Conservation (phyloP, 2,113 vertebrate genomes). For the Oenanthe oenanthe region DNA sequence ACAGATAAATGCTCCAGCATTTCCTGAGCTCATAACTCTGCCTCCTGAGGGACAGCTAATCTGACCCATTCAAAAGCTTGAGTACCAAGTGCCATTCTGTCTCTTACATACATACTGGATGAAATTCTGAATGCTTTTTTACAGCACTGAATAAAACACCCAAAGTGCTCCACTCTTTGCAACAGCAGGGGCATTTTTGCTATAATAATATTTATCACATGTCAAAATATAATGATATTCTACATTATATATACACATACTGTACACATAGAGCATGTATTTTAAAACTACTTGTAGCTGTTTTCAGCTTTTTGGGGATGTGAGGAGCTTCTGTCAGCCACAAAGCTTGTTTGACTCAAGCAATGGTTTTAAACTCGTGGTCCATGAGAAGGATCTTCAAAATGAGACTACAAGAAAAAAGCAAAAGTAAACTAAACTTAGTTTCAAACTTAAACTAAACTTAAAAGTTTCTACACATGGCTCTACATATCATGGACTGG, state of each 20-base stretch:
- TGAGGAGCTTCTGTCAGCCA: background rate
- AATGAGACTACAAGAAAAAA: background rate
- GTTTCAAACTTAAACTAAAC: background rate
- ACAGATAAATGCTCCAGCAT: constrained; percentile 17
- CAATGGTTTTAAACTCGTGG: background rate
- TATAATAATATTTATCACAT: background rate
- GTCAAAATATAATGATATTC: background rate
- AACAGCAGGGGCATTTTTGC: background rate
- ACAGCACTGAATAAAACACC: background rate
- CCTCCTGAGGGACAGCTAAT: background rate
- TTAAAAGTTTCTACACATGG: background rate
- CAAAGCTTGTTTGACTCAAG: background rate
- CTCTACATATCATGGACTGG: background rate
- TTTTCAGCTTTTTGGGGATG: background rate
- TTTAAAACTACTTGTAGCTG: background rate
- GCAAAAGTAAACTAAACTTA: background rate
- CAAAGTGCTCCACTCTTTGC: background rate
- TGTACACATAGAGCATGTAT: background rate
- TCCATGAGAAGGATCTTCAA: background rate
- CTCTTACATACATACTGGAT: background rate
- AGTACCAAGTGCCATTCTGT: background rate
- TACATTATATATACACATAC: background rate
- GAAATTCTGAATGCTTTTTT: background rate
- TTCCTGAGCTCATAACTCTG: constrained; percentile 23
- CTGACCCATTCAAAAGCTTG: background rate